Evolutionary conservation across 2,888 invertebrate genomes (phyloP).

Genomic region (Uloborus plumipes): DNA sequence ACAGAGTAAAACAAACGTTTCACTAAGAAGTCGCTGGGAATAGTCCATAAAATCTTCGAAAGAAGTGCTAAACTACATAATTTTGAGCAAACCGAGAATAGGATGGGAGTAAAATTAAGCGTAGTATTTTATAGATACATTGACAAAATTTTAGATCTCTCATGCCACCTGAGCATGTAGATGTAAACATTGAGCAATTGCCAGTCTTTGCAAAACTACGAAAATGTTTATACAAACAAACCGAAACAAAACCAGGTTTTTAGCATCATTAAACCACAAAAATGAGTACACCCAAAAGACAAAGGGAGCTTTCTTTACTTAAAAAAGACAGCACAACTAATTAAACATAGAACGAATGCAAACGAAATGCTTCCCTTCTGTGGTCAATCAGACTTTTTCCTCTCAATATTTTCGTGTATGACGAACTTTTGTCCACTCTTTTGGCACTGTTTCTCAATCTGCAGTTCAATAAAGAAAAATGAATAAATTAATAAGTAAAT

Average conservation of each 20-base stretch:
- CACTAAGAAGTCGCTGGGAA: too few relatives aligned
- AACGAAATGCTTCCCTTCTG: too few relatives aligned
- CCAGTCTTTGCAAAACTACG: constrained; percentile 3
- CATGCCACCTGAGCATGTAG: constrained; percentile 59
- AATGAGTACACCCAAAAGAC: background rate
- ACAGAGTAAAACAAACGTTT: too few relatives aligned
- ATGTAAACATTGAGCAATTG: constrained; percentile 46
- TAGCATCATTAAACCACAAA: background rate
- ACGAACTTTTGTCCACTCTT: background rate
- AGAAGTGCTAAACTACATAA: background rate
- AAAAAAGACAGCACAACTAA: too few relatives aligned
- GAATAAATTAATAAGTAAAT: background rate
- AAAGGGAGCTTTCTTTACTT: too few relatives aligned
- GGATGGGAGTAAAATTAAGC: background rate
- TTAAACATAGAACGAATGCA: too few relatives aligned
- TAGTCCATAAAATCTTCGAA: too few relatives aligned
- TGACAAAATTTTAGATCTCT: constrained; percentile 10
- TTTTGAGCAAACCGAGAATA: background rate
- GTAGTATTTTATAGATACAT: background rate
- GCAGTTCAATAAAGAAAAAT: constrained; percentile 1
- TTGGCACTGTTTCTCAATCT: too few relatives aligned
- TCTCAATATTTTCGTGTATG: too few relatives aligned
- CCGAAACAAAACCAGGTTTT: background rate
- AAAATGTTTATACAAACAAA: background rate
- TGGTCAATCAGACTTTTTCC: too few relatives aligned